Evolutionary conservation across 2,113 vertebrate genomes (phyloP), one percentile per base, ranked within the genome.

Genomic region (Albula goreensis): DNA sequence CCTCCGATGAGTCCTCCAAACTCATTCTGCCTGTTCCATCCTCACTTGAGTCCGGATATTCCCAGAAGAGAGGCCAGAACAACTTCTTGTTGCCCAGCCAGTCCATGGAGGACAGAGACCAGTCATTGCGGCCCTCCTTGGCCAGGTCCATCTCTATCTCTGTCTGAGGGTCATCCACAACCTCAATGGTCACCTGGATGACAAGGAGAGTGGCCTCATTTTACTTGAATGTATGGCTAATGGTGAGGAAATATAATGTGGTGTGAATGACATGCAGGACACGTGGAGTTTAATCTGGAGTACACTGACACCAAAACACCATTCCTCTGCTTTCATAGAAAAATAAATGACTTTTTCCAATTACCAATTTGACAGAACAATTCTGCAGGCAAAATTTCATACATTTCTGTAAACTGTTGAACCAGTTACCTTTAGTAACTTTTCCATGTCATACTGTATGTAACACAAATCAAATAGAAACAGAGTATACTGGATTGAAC

Each of bases 21-120:
- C 89, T 94, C 88, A 31, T 94, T 88, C 53, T 85, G 90, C 63
- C 86, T 60, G 91, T 87, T 1, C 86, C 93, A 0, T 92, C 93
- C 83, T 95, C 95, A 12, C 90, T 2, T 0, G 93, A 93, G 56
- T 97, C 96, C 0, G 92, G 94, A 86, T 96, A 97, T 83, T 96
- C 95, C 97, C 96, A 97, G 89, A 97, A 96, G 85, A 97, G 93
- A 0, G 96, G 96, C 96, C 96, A 97, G 92, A 97, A 97, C 22
- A 96, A 88, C 80, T 96, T 95, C 84, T 95, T 96, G 92, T 96
- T 90, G 4, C 94, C 94, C 79, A 93, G 25, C 96, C 95, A 96
- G 88, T 95, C 93, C 77, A 96, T 91, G 4, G 95, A 92, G 0
- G 82, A 90, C 83, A 95, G 85, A 53, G 96, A 96, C 97, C 96